Evolutionary conservation across 2,888 invertebrate genomes (phyloP), one percentile per base, ranked within the genome.

Genomic region (Agrenia bidenticulata): DNA sequence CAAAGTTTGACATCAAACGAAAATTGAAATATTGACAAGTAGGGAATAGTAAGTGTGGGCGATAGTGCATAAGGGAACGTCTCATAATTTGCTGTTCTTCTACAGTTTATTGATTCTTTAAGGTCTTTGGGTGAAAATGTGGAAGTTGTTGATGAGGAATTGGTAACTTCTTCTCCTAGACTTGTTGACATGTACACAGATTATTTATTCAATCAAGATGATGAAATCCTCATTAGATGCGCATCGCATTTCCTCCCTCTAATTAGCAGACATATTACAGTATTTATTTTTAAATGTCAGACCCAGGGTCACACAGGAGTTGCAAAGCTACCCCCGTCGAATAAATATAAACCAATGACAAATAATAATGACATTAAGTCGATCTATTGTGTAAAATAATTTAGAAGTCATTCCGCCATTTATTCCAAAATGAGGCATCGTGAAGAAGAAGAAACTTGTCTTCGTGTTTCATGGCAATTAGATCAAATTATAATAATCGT

Each of bases 401-500:
- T 11, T 32, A 32, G 32, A 32, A 32, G 32, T 32, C 32, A 32
- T 32, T 32, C 32, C 32, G 32, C 32, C 11, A 4, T 32, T 32
- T 32, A 32, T 32, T 32, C 45, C 19, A 4, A 45, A 45, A 15
- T 45, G 45, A 5, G n/a, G n/a, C 19, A 15, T 19, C 15, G n/a
- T 45, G 15, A 17, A 45, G 45, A 23, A 57, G 39, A 57, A 41
- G 56, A 57, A 57, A 57, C 56, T 57, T n/a, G 55, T 55, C 56
- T 69, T 69, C 66, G 68, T 66, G 66, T 57, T 66, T 66, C 66
- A 63, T 57, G 64, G 68, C 71, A 71, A 71, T 71, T 71, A 67
- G 68, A 71, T 69, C 69, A 64, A 71, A 71, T 71, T 71, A 71
- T 64, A 71, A 71, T 71, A 71, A 69, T 71, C 71, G 71, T 69